A percentile compares a stretch with the other conserved stretches of the same genome.
These are phyloP conservation scores for Sardina pilchardus DNA, from an alignment of 2,113 vertebrate species.

Conservation along the genomic window DNA sequence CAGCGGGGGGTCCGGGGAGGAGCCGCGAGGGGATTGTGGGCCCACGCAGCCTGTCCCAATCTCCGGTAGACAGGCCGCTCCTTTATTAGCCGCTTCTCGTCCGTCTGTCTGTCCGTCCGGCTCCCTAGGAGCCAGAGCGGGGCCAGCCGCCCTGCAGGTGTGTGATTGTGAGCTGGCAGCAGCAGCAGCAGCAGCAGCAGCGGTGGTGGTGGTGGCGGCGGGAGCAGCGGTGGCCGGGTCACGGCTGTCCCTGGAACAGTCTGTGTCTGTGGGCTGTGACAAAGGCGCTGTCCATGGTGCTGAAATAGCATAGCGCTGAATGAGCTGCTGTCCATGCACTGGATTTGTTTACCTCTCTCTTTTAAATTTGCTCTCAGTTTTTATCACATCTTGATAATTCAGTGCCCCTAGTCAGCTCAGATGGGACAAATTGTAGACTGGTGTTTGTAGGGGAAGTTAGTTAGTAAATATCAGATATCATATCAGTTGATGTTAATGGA, in stretches of 20 bases:
- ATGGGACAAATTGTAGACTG: background rate
- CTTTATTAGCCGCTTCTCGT: background rate
- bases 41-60: background rate
- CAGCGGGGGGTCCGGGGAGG: background rate
- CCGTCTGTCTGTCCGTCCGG: too few relatives aligned
- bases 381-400: background rate
- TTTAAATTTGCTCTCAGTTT: background rate
- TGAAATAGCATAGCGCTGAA: background rate
- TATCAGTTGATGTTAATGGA: background rate
- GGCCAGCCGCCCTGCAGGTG: background rate
- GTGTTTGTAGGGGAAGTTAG: background rate
- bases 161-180: conserved; percentile 1
- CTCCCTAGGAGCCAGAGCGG: background rate
- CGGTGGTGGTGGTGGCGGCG: background rate
- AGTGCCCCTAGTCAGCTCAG: background rate
- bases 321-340: background rate
- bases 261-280: background rate
- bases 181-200: background rate
- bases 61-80: background rate
- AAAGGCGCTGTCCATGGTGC: conserved; percentile 1
- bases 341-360: background rate
- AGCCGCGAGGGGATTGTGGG: background rate
- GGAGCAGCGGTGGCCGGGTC: background rate
- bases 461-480: background rate
- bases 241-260: background rate